Evolutionary conservation across 2,888 invertebrate species (phyloP), one percentile per base, ranked within the genome.

Genomic region (Priocnemis perturbator): DNA sequence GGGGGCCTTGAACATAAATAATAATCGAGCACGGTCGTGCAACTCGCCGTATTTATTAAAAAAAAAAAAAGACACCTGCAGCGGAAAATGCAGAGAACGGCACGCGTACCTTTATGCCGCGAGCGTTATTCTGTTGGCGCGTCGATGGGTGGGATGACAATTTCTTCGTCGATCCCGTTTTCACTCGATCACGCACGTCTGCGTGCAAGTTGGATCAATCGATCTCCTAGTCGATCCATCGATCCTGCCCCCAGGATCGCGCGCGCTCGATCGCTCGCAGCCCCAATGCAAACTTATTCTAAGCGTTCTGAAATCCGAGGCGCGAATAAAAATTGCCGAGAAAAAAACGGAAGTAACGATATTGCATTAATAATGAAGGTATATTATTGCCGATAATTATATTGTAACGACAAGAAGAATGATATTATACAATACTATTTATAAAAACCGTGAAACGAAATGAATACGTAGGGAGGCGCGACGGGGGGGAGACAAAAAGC

Each of bases 401-500:
- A 84, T 74, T 80, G 77, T 83, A 81, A 83, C 74, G 73, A 83
- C 74, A 82, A 76, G 78, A 82, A 11, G 81, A 83, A 87, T 82
- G 82, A 85, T 83, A 86, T 85, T 83, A 86, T 83, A 83, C 82
- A 81, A 83, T 84, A 84, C 83, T 86, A 85, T 87, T 86, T 87
- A 84, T 86, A 86, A 86, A 83, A 73, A 37, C 37, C 23, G 71
- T 66, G 66, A 55, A 77, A 50, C 21, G 52, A 19, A 14, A 1
- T 19, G 1, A 37, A 53, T 37, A 37, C 37, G 37, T n/a, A 53
- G 23, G 17, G 50, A 23, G 53, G 20, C 61, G 37, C 45, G 17
- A 44, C 9, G 52, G 26, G 64, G 50, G 45, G 52, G 26, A 19
- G 11, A 50, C 37, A 21, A 9, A 14, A 58, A 68, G 50, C 47